Evolutionary conservation across 2,888 invertebrate species (phyloP).

Genomic region (Tetropium fuscum): DNA sequence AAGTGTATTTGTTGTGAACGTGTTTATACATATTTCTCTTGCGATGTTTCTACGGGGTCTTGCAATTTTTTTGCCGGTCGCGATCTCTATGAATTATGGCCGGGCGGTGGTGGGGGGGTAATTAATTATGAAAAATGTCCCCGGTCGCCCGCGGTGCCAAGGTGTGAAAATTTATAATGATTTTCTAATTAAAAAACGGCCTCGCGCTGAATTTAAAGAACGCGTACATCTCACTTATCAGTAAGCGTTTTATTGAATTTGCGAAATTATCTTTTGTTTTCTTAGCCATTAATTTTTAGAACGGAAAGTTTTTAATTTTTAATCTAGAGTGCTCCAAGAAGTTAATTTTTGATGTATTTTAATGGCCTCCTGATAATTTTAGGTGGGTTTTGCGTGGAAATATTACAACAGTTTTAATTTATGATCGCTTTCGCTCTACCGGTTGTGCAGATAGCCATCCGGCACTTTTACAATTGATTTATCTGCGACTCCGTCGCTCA

Average conservation of each 20-base stretch:
- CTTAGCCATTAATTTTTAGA: slow-evolving; percentile 65
- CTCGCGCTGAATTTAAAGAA: slow-evolving; percentile 46
- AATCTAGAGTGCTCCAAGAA: slow-evolving; percentile 60
- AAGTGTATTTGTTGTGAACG: neutral
- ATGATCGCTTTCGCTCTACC: slow-evolving; percentile 29
- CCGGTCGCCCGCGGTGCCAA: slow-evolving; percentile 47
- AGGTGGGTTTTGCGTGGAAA: slow-evolving; percentile 44
- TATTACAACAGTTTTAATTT: slow-evolving; percentile 46
- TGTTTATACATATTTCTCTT: too few relatives aligned
- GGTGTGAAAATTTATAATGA: slow-evolving; percentile 59
- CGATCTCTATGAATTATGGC: neutral
- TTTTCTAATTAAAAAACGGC: slow-evolving; percentile 58
- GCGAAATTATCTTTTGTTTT: slow-evolving; percentile 65
- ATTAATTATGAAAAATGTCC: slow-evolving; percentile 58
- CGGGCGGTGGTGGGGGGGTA: slow-evolving; percentile 44
- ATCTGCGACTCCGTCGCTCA: slow-evolving; percentile 18
- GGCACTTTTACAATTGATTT: slow-evolving; percentile 32
- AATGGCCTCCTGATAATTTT: slow-evolving; percentile 54
- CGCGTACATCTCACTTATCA: slow-evolving; percentile 47
- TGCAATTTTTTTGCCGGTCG: neutral
- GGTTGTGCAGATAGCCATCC: slow-evolving; percentile 26
- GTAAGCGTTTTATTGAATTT: slow-evolving; percentile 62
- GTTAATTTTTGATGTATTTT: slow-evolving; percentile 63
- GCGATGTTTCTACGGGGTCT: neutral
- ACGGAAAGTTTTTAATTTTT: slow-evolving; percentile 64